phyloP scores from a whole-genome alignment of 2,888 invertebrate genomes.

The Oxyteleia sp. region DNA sequence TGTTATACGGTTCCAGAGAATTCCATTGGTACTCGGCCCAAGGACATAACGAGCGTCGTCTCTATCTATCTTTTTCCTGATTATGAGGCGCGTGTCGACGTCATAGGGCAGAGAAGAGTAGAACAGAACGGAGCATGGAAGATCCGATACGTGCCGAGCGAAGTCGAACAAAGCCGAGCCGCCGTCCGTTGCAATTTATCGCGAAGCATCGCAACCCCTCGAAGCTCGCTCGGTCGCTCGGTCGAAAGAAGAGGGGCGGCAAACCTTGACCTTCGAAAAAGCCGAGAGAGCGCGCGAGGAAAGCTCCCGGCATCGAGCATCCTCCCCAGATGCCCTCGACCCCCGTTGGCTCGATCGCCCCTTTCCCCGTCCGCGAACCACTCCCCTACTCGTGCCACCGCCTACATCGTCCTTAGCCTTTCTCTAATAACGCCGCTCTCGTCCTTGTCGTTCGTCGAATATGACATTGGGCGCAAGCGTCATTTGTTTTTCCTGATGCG shows the following conservation, averaged over 20 bases:
- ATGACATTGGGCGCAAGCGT: constrained; percentile 64
- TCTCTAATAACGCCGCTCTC: constrained; percentile 65
- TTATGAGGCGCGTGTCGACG: neutral
- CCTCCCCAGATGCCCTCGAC: constrained; percentile 70
- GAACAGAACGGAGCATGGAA: neutral
- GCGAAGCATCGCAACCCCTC: constrained; percentile 53
- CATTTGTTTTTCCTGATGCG: constrained; percentile 68
- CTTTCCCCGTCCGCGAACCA: constrained; percentile 36
- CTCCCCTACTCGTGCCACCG: constrained; percentile 48
- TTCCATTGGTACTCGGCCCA: constrained; percentile 25
- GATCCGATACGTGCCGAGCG: constrained; percentile 22
- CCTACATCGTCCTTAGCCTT: constrained; percentile 65
- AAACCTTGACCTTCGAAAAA: constrained; percentile 87
- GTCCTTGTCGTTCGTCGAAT: constrained; percentile 56
- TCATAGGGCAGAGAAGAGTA: neutral
- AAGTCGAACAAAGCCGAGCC: constrained; percentile 18
- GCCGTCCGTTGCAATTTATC: constrained; percentile 45
- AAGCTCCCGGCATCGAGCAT: constrained; percentile 70
- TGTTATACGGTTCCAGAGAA: constrained; percentile 16
- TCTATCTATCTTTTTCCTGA: constrained; percentile 30
- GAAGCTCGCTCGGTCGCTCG: constrained; percentile 51
- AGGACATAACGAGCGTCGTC: constrained; percentile 20
- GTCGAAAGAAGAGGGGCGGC: constrained; percentile 69
- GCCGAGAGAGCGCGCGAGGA: constrained; percentile 78
- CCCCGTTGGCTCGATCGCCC: constrained; percentile 40